Percentiles rank a stretch among this genome's conserved stretches.
These are phyloP conservation scores for Drosophila equinoxialis DNA, from an alignment of 1,140 invertebrate species.

Conservation along the genomic window DNA sequence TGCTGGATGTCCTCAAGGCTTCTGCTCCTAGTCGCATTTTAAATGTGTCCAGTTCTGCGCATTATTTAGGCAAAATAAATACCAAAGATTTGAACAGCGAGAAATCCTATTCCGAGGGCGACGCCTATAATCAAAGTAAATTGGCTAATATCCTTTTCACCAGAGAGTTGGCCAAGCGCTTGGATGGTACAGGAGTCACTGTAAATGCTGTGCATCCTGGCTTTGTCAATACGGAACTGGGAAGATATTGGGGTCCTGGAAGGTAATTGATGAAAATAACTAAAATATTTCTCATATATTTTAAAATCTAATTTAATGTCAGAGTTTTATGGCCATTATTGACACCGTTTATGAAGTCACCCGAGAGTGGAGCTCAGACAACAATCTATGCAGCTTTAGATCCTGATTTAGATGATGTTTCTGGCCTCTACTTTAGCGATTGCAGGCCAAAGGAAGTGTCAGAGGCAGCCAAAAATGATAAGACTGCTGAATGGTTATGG, in stretches of 20 bases:
- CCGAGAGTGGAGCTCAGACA: conserved; percentile 89
- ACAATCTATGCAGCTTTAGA: conserved; percentile 89
- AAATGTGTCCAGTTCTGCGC: conserved; percentile 89
- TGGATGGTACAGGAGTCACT: conserved; percentile 89
- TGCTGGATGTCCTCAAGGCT: conserved; percentile 90
- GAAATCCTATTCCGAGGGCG: conserved; percentile 86
- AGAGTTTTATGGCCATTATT: conserved; percentile 87
- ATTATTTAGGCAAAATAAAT: conserved; percentile 88
- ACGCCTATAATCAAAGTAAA: conserved; percentile 93
- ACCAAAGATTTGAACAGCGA: conserved; percentile 89
- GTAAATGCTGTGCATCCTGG: conserved; percentile 94
- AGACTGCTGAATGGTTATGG: conserved; percentile 89
- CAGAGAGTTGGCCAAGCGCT: conserved; percentile 88
- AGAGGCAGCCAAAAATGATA: conserved; percentile 85
- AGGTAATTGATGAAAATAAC: not conserved
- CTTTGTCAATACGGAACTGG: conserved; percentile 90
- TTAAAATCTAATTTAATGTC: conserved; percentile 2
- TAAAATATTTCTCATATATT: conserved; percentile 16
- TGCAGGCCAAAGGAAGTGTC: conserved; percentile 46
- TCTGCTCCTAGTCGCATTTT: conserved; percentile 90
- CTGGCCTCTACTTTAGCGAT: too few species aligned
- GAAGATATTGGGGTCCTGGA: conserved; percentile 84
- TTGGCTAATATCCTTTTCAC: conserved; percentile 94
- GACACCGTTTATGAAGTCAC: conserved; percentile 89
- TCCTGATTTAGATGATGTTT: conserved; percentile 43